Percentiles rank a stretch among this genome's conserved stretches.
Conservation (phyloP, 2,888 invertebrate species). For the Halictus quadricinctus region DNA sequence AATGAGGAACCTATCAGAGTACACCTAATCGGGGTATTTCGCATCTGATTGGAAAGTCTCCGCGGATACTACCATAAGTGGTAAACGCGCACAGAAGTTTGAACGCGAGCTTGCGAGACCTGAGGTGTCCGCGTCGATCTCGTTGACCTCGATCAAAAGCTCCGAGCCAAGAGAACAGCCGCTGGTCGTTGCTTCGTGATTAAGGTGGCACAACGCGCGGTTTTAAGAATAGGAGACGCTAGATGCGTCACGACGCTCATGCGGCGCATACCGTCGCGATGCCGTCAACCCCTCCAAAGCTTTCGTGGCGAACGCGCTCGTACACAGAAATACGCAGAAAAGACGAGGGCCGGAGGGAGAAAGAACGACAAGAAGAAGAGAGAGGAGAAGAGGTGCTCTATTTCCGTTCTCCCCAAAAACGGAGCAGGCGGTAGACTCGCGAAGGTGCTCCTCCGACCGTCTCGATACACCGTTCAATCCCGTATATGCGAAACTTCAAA, state of each 20-base stretch:
- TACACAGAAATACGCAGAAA: conserved; percentile 58
- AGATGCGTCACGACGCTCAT: conserved; percentile 74
- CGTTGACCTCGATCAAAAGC: conserved; percentile 41
- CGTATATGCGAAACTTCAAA: conserved; percentile 17
- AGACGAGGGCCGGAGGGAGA: conserved; percentile 43
- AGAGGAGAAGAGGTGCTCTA: conserved; percentile 71
- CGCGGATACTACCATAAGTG: conserved; percentile 10
- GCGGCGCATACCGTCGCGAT: conserved; percentile 74
- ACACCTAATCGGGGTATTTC: neutral
- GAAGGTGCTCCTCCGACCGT: conserved; percentile 52
- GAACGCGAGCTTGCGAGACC: neutral
- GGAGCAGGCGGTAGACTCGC: conserved; percentile 56
- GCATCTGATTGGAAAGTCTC: neutral
- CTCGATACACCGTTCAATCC: conserved; percentile 11
- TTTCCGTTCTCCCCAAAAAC: conserved; percentile 79
- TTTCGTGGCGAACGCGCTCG: conserved; percentile 43
- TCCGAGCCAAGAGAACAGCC: conserved; percentile 33
- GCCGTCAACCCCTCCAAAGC: conserved; percentile 72
- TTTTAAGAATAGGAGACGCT: conserved; percentile 74
- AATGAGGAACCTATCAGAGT: neutral
- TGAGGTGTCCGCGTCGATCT: conserved; percentile 36
- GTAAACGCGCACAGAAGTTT: neutral
- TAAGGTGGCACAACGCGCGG: conserved; percentile 54
- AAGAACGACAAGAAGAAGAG: conserved; percentile 34
- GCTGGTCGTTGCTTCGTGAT: conserved; percentile 62